Percentiles rank a stretch among this genome's conserved stretches.
phyloP scores from a whole-genome alignment of 1,140 invertebrate genomes.

The Drosophila kepulauana region DNA sequence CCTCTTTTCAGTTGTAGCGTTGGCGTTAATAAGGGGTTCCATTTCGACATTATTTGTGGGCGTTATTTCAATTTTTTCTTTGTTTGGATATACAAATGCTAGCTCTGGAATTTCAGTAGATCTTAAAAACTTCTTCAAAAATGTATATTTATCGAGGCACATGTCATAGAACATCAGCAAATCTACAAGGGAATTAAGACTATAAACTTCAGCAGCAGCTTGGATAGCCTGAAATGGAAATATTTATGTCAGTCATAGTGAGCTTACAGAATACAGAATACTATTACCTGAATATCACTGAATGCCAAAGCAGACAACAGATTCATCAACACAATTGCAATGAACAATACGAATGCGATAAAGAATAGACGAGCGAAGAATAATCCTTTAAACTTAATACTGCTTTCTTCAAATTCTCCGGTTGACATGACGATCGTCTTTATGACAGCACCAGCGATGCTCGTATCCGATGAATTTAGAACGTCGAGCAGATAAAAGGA shows the following conservation, averaged over 20 bases:
- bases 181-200: constrained; percentile 88
- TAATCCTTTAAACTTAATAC: constrained; percentile 86
- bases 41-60: not conserved
- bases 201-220: constrained; percentile 90
- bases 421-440: constrained; percentile 93
- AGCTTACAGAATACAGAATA: no score
- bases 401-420: constrained; percentile 91
- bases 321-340: constrained; percentile 92
- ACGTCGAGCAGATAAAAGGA: constrained; percentile 89
- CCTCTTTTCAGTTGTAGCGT: not conserved
- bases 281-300: constrained; percentile 87
- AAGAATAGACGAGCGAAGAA: constrained; percentile 89
- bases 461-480: constrained; percentile 86
- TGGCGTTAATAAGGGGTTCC: not conserved
- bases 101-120: not conserved
- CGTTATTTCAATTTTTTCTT: not conserved
- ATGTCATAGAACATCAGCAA: constrained; percentile 89
- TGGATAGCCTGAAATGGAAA: constrained; percentile 87
- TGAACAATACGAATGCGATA: constrained; percentile 90
- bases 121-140: not conserved
- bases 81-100: constrained; percentile 14
- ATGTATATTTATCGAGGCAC: not conserved
- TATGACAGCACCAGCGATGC: constrained; percentile 88
- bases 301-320: constrained; percentile 92
- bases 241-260: not conserved